Conservation (phyloP, 2,888 invertebrate species). For the Drosophila seclusa region DNA sequence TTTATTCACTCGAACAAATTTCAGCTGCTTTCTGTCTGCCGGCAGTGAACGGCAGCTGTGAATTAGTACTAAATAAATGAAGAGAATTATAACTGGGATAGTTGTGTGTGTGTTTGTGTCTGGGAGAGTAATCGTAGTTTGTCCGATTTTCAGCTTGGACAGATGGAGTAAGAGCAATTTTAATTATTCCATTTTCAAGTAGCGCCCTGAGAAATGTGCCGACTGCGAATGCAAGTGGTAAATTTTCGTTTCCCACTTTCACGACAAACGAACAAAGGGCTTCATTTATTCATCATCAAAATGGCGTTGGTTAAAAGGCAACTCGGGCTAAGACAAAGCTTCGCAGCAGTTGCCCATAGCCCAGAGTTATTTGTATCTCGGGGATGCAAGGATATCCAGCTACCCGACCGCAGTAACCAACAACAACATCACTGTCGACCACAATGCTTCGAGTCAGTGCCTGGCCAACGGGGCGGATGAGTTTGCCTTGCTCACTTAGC, state of each 20-base stretch:
- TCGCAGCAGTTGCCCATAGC: conserved; percentile 1
- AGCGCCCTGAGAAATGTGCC: conserved; percentile 30
- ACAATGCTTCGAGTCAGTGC: conserved; percentile 43
- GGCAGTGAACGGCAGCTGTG: conserved; percentile 29
- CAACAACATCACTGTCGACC: conserved; percentile 53
- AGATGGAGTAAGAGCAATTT: conserved; percentile 21
- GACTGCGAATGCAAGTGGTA: conserved; percentile 72
- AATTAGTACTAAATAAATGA: conserved; percentile 62
- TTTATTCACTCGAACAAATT: conserved; percentile 32
- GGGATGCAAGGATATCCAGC: conserved; percentile 43
- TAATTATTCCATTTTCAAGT: conserved; percentile 65
- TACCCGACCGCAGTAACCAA: conserved; percentile 58
- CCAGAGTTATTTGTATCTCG: conserved; percentile 66
- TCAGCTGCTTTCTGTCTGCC: conserved; percentile 9
- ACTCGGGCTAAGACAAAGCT: conserved; percentile 61
- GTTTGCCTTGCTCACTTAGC: conserved; percentile 76
- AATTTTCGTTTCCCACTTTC: conserved; percentile 49
- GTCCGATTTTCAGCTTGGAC: conserved; percentile 5
- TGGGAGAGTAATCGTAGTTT: conserved; percentile 9
- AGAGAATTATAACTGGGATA: conserved; percentile 25
- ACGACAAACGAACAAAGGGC: conserved; percentile 56
- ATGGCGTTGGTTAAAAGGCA: conserved; percentile 51
- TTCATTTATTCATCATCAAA: conserved; percentile 79
- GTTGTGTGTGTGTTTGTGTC: neutral
- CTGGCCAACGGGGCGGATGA: conserved; percentile 39